Base-by-base conservation (phyloP, 2,797 vertebrate species). In the Scarus forsteni region DNA sequence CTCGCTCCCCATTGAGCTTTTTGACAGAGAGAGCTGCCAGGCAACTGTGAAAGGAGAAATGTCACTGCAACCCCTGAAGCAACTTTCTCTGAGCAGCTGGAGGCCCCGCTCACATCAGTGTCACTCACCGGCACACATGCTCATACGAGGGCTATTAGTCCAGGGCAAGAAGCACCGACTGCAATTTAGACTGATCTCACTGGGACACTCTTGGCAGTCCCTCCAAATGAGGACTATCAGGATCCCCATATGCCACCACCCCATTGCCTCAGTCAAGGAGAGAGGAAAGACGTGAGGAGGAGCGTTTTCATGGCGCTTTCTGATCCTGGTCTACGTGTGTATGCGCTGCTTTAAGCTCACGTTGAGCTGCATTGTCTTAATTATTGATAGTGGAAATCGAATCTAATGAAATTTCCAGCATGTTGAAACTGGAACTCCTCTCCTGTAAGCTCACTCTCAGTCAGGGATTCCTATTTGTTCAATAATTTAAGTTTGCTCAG, bases 351-450 rank as follows among this genome's bases (percentile, higher is more conserved):
- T 53, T 9, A 15, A 36, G 27, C 48, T 4, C 66, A 74, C 18
- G 6, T 59, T 40, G 66, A 75, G 78, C 88, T 92, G 87, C 89
- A 90, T 94, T 93, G 92, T 94, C 92, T 97, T 95, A 96, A 96
- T 96, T 95, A 97, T 96, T 96, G 80, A 96, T 95, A 85, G 87
- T 95, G 94, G 95, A 96, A 97, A 95, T 94, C 88, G 87, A 94
- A 91, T 94, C 92, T 90, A 95, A 96, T 96, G 94, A 96, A 94
- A 95, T 96, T 96, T 96, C 93, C 94, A 93, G 92, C 86, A 86
- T 95, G 89, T 92, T 95, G 94, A 96, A 96, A 95, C 91, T 87
- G 89, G 92, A 95, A 93, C 94, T 95, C 48, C 35, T 65, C 64
- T 79, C 74, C 45, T 62, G 27, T 35, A 73, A 44, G 45, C 56